These are phyloP conservation scores for Drosophila persimilis DNA, from an alignment of 1,140 invertebrate species.

Conservation along the genomic window DNA sequence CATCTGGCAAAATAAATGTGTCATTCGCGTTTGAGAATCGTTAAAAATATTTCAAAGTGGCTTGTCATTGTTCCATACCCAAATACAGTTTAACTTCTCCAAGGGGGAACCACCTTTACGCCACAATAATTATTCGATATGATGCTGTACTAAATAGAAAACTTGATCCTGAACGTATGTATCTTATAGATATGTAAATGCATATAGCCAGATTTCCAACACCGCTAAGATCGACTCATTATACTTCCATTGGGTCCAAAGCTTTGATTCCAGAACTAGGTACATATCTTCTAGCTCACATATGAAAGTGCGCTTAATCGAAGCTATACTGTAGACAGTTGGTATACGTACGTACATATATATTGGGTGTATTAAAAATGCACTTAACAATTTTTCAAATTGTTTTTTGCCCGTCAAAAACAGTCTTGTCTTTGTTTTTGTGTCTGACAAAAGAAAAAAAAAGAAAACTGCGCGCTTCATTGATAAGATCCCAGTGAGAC, in stretches of 20 bases:
- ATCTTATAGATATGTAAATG: too few relatives aligned
- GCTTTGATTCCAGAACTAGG: too few relatives aligned
- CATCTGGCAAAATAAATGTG: constrained; percentile 42
- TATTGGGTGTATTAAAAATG: constrained; percentile 11
- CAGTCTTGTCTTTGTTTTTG: neutral
- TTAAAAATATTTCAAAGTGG: constrained; percentile 15
- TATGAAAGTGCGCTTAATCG: too few relatives aligned
- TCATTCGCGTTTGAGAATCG: constrained; percentile 26
- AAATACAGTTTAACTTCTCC: too few relatives aligned
- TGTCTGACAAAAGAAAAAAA: neutral
- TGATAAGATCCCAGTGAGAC: constrained; percentile 1
- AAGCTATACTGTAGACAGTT: constrained; percentile 1
- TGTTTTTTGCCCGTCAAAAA: neutral
- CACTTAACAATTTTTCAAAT: constrained; percentile 18
- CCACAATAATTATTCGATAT: too few relatives aligned
- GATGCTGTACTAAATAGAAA: too few relatives aligned
- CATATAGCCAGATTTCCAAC: too few relatives aligned
- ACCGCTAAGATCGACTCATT: too few relatives aligned
- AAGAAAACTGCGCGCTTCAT: neutral
- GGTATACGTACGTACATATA: neutral
- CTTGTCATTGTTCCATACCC: neutral
- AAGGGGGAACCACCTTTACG: too few relatives aligned
- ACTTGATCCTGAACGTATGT: too few relatives aligned
- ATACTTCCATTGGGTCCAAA: too few relatives aligned
- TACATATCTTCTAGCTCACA: too few relatives aligned